A percentile compares a stretch with the other conserved stretches of the same genome.
These are phyloP conservation scores for Chouioia cunea DNA, from an alignment of 2,888 invertebrate genomes.

Conservation along the genomic window DNA sequence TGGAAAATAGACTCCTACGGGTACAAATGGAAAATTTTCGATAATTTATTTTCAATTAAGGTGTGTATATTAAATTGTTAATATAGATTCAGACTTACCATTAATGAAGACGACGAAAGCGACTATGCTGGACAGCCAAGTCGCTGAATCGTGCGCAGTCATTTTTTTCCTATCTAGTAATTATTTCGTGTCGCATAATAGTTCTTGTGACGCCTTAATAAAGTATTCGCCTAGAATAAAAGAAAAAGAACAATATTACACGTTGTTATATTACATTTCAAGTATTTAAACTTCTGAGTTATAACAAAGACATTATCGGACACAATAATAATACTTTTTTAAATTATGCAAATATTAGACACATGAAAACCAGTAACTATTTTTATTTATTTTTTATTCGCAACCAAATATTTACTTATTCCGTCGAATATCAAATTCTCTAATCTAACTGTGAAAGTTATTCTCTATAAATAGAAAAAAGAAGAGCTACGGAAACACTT, in stretches of 20 bases:
- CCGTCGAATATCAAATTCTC: no score
- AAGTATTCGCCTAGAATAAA: conserved; percentile 34
- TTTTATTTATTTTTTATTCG: no score
- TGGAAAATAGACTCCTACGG: no score
- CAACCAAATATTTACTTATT: no score
- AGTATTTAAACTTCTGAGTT: background rate
- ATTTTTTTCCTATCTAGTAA: conserved; percentile 55
- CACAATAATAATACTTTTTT: background rate
- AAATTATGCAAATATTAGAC: background rate
- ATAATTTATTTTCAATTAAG: no score
- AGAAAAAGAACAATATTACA: conserved; percentile 12
- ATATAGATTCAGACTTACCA: conserved; percentile 55
- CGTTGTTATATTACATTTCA: conserved; percentile 17
- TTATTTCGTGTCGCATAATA: conserved; percentile 46
- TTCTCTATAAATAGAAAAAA: no score
- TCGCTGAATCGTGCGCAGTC: conserved; percentile 58
- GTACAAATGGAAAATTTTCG: no score
- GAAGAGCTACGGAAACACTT: no score
- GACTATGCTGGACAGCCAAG: conserved; percentile 62
- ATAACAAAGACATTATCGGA: no score
- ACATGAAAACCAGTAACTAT: background rate
- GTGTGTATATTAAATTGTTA: no score
- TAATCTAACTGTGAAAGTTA: no score
- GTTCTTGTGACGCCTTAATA: conserved; percentile 37
- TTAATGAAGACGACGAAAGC: conserved; percentile 60